Base-by-base conservation (phyloP, 2,888 invertebrate species). In the Hirtodrosophila cameraria region DNA sequence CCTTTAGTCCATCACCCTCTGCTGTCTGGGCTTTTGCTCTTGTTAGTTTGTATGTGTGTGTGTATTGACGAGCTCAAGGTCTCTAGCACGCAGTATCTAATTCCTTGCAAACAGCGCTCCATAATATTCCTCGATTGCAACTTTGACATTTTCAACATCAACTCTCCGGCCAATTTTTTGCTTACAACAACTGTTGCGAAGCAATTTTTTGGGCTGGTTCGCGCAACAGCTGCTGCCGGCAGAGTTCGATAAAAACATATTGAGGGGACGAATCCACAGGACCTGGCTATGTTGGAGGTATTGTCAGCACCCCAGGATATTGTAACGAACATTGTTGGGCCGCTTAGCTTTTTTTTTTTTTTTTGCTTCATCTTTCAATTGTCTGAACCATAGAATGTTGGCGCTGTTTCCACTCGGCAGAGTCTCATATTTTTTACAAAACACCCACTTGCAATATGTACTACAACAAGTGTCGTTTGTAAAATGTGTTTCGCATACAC, bases 181-280 rank as follows among this genome's bases (percentile, higher is more conserved):
- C 83, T 80, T 67, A 79, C 68, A 79, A 66, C 75, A 81, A 79
- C 83, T 78, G 72, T 75, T 79, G 53, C 72, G 35, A 58, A 60
- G 42, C 64, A 55, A 28, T 60, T 41, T 63, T 63, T 60, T 53
- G 30, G 43, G 28, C 54, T 59, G 54, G 41, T 18, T 60, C 31
- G 54, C 54, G 59, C 67, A 76, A 69, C 86, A 82, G 84, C 77
- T 86, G 85, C 49, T 59, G 64, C 45, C 69, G 41, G 66, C 60
- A 43, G 65, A 64, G 86, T 80, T 86, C 84, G 67, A 84, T 81
- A 77, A 68, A 68, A 74, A 80, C 81, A 76, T 80, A 81, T 80
- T 86, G 81, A 75, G 55, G 48, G 61, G 52, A 53, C 53, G 52
- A 59, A 54, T 60, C 58, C 58, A 28, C 38, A 42, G 55, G 28